A percentile compares a stretch with the other conserved stretches of the same genome.
These are phyloP conservation scores for Neodon shergylaensis DNA, from an alignment of 2,113 vertebrate species.

Conservation along the genomic window DNA sequence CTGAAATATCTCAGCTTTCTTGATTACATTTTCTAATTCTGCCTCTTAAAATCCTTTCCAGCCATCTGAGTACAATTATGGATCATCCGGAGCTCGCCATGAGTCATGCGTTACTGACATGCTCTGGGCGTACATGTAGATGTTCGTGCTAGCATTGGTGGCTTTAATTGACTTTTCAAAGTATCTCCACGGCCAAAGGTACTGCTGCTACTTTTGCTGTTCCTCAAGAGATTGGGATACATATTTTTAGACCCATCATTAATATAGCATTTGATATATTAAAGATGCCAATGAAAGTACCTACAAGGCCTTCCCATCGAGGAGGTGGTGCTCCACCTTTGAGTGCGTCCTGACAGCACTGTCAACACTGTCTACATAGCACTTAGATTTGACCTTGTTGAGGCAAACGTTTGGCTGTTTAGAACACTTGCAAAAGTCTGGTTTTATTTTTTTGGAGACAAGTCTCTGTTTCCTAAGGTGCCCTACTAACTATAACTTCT, in stretches of 20 bases:
- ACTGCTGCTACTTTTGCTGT: neutral
- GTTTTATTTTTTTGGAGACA: neutral
- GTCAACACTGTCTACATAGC: neutral
- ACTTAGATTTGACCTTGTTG: neutral
- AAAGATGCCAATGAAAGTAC: neutral
- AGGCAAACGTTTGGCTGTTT: neutral
- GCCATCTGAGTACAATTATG: neutral
- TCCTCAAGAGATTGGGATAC: neutral
- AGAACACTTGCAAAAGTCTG: neutral
- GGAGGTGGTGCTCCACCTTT: neutral
- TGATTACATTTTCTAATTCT: neutral
- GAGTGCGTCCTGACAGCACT: neutral
- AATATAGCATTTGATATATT: neutral
- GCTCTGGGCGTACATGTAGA: neutral
- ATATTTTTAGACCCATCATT: neutral
- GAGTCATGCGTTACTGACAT: neutral
- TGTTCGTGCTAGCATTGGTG: neutral
- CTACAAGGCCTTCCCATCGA: neutral
- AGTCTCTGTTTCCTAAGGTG: neutral
- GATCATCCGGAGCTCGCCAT: neutral
- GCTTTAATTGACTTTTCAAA: slow-evolving; percentile 14
- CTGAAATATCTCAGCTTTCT: neutral
- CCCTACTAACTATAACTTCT: neutral
- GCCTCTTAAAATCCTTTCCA: neutral
- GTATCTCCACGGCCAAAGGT: neutral